Evolutionary conservation across 2,797 vertebrate species (phyloP), one percentile per base, ranked within the genome.

Genomic region (Danio albolineatus): DNA sequence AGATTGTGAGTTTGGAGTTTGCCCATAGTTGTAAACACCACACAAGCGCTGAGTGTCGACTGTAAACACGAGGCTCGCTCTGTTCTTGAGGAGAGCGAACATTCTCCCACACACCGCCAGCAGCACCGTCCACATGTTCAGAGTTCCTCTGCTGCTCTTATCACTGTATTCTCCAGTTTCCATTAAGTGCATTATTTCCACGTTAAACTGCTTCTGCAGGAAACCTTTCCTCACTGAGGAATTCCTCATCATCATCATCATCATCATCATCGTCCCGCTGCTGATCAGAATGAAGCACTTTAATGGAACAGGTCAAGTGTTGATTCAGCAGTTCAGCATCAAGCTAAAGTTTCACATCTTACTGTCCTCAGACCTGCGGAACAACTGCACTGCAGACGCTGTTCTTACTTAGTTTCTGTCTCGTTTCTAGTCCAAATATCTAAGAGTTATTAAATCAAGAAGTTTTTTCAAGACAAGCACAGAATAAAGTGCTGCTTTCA

Each of bases 241-340:
- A 69, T 69, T 69, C 21, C 28, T 69, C 38, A 67, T 69, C 21
- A 51, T 17, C n/a, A n/a, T n/a, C n/a, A n/a, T n/a, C n/a, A n/a
- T 69, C 21, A 28, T 69, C 38, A 67, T 69, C 21, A 51, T 17
- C n/a, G n/a, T n/a, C n/a, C n/a, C n/a, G 46, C n/a, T 51, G 43
- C 67, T 49, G 46, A 51, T 69, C 21, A 62, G 39, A 17, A 16
- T n/a, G 41, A 62, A 36, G 38, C 7, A 7, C 17, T 69, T 51
- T 36, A 51, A n/a, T 69, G 21, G 65, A 14, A n/a, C n/a, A n/a
- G n/a, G n/a, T n/a, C n/a, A 69, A 38, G 46, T 14, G 49, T 69
- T 51, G 16, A 69, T 51, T 69, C 28, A 51, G 7, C 51, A n/a
- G 28, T 69, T 51, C 51, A 46, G 46, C 46, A 48, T 64, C 6